Evolutionary conservation across 2,113 vertebrate genomes (phyloP).

Genomic region (Merops nubicus): DNA sequence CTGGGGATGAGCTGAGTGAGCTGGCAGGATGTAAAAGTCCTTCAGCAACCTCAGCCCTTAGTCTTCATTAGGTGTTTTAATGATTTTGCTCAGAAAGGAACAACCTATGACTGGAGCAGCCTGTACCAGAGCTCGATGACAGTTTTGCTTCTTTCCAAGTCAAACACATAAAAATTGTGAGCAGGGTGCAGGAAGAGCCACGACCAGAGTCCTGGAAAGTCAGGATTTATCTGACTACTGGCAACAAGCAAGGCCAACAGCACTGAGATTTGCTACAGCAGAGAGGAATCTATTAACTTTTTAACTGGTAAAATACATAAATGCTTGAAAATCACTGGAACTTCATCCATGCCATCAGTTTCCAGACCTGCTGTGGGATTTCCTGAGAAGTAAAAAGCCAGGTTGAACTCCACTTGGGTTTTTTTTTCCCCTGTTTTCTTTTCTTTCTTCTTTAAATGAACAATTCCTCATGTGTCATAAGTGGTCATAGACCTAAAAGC

Average conservation of each 20-base stretch:
- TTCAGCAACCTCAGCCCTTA: neutral
- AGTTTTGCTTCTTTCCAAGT: neutral
- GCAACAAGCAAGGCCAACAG: neutral
- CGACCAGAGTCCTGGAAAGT: neutral
- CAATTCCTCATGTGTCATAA: neutral
- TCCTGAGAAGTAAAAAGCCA: neutral
- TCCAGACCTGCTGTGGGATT: neutral
- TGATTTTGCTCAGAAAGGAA: neutral
- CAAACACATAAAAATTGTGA: fast-evolving
- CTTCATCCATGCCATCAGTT: neutral
- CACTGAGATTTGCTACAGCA: neutral
- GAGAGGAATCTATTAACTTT: neutral
- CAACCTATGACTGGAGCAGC: fast-evolving
- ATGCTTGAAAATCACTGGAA: neutral
- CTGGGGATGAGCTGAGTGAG: neutral
- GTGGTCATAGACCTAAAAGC: neutral
- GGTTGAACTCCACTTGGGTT: neutral
- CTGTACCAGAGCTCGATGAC: neutral
- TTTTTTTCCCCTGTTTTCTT: neutral
- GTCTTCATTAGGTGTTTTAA: neutral
- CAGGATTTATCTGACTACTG: neutral
- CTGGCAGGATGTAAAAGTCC: neutral
- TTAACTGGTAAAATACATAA: fast-evolving
- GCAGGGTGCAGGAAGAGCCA: neutral
- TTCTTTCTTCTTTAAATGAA: neutral